Conservation (phyloP, 92 coral and sea anemone genomes). For the Zoanthus sansibaricus region DNA sequence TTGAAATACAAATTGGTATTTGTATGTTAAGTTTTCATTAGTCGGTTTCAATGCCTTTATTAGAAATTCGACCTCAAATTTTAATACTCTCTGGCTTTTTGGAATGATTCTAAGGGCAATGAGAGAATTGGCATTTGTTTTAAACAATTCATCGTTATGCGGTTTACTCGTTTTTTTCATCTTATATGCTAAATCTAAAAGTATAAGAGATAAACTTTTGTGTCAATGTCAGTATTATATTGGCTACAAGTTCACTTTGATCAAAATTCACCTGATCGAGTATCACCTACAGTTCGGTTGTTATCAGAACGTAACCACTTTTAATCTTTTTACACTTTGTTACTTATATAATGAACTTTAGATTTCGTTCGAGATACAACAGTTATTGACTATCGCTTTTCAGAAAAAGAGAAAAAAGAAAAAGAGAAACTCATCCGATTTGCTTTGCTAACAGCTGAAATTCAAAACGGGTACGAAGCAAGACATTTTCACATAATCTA, state of each 20-base stretch:
- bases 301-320: slow-evolving; percentile 12
- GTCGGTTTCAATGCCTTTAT: slow-evolving; percentile 1
- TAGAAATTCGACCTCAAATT: background rate
- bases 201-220: background rate
- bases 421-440: background rate
- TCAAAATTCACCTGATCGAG: background rate
- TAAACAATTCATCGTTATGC: background rate
- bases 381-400: background rate
- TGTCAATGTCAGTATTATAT: background rate
- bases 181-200: background rate
- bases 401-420: background rate
- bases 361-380: background rate
- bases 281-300: slow-evolving; percentile 10
- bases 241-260: background rate
- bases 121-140: background rate
- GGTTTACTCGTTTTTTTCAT: background rate
- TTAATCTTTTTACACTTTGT: slow-evolving; percentile 32
- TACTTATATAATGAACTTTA: background rate
- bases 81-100: background rate
- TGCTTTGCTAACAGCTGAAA: background rate
- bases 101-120: background rate
- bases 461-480: background rate
- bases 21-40: background rate
- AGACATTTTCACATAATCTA: background rate
- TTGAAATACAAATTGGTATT: background rate